Evolutionary conservation across 2,888 invertebrate genomes (phyloP).

Genomic region (Autographa pulchrina): DNA sequence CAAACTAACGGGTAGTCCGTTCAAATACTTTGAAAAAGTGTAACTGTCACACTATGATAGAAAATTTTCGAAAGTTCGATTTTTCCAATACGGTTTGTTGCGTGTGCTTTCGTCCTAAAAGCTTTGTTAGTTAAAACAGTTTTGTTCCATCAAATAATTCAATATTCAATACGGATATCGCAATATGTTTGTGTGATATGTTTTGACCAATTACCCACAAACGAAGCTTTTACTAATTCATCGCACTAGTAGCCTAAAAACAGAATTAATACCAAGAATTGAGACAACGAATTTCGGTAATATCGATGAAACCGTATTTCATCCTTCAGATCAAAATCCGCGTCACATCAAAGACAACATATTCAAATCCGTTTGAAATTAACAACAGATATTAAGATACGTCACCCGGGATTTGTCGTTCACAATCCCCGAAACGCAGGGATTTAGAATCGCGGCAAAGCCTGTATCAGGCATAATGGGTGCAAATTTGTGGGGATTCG

Average conservation of each 20-base stretch:
- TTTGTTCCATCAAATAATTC: too few species aligned
- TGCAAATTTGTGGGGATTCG: conserved; percentile 72
- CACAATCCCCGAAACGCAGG: conserved; percentile 64
- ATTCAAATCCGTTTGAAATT: conserved; percentile 42
- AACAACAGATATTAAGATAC: conserved; percentile 54
- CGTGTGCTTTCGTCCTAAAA: neutral
- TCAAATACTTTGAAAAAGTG: neutral
- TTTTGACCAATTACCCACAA: neutral
- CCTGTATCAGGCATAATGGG: conserved; percentile 72
- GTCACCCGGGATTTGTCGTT: conserved; percentile 64
- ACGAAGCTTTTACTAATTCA: neutral
- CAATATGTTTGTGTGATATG: neutral
- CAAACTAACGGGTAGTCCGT: neutral
- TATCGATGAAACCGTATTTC: conserved; percentile 3
- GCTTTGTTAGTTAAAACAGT: neutral
- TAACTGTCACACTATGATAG: neutral
- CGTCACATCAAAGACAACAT: conserved; percentile 12
- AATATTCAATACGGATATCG: neutral
- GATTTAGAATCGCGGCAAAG: conserved; percentile 69
- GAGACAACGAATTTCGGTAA: neutral
- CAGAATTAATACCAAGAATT: neutral
- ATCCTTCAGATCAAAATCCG: neutral
- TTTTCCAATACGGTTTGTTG: neutral
- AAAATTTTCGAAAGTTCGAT: neutral
- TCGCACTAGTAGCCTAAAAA: neutral